Evolutionary conservation across 2,113 vertebrate genomes (phyloP).

Genomic region (Oophaga pumilio): DNA sequence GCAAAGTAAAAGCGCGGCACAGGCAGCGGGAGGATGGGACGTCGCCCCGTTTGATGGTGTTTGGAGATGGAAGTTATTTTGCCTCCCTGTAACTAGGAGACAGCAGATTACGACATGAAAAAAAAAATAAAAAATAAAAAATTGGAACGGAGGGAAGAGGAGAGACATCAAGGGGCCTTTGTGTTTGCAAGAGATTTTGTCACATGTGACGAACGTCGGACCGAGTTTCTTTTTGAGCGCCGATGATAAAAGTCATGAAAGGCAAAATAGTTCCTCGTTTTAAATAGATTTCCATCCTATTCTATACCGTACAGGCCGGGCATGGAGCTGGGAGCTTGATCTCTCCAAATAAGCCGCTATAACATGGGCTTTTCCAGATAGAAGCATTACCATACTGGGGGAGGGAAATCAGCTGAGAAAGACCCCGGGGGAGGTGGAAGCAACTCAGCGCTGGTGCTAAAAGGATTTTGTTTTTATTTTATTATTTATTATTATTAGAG

Average conservation of each 20-base stretch:
- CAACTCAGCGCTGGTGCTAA: not conserved
- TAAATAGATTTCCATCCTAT: not conserved
- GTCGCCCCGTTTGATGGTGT: not conserved
- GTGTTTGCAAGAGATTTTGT: slow-evolving; percentile 20
- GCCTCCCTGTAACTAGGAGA: slow-evolving; percentile 40
- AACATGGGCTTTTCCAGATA: not conserved
- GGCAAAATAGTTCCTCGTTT: not conserved
- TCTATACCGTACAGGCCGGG: too few relatives aligned
- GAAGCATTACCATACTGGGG: not conserved
- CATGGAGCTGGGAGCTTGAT: not conserved
- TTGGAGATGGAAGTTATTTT: slow-evolving; percentile 25
- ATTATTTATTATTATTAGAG: too few relatives aligned
- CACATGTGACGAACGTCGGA: not conserved
- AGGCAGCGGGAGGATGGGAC: not conserved
- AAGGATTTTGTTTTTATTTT: not conserved
- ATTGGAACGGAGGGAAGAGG: not conserved
- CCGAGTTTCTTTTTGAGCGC: not conserved
- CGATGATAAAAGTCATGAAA: slow-evolving; percentile 11
- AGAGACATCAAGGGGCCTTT: slow-evolving; percentile 32
- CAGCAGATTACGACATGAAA: slow-evolving; percentile 24
- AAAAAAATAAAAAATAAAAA: not conserved
- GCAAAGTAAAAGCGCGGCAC: not conserved
- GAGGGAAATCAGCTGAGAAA: not conserved
- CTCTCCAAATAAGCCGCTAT: not conserved
- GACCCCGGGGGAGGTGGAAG: not conserved